These are phyloP conservation scores for Ceratoteleas bidentatus DNA, from an alignment of 1,140 invertebrate genomes.

Conservation along the genomic window DNA sequence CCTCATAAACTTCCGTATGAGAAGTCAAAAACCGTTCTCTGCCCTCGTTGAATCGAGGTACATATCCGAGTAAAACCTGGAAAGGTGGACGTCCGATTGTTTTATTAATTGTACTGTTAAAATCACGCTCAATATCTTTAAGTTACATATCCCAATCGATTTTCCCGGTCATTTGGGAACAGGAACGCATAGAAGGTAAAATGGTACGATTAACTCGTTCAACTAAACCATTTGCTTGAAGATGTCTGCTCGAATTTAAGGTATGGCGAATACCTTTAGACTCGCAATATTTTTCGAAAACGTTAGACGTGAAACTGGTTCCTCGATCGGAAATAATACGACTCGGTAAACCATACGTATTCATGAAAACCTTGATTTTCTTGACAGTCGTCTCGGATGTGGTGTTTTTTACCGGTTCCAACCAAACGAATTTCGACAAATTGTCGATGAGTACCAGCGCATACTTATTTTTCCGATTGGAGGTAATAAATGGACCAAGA, in stretches of 20 bases:
- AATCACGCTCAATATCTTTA: slow-evolving; percentile 24
- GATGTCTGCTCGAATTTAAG: slow-evolving; percentile 66
- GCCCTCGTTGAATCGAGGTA: slow-evolving; percentile 27
- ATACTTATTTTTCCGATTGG: slow-evolving; percentile 19
- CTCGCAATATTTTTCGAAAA: slow-evolving; percentile 13
- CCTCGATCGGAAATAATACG: slow-evolving; percentile 26
- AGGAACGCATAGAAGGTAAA: background rate
- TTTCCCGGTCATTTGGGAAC: background rate
- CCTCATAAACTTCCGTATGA: background rate
- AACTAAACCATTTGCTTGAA: slow-evolving; percentile 66
- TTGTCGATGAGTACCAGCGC: slow-evolving; percentile 38
- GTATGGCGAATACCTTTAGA: slow-evolving; percentile 62
- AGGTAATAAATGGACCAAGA: slow-evolving; percentile 34
- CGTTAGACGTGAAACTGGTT: slow-evolving; percentile 12
- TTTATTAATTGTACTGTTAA: slow-evolving; percentile 29
- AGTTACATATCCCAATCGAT: slow-evolving; percentile 37
- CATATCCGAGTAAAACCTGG: slow-evolving; percentile 31
- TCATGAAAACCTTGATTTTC: slow-evolving; percentile 21
- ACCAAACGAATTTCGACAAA: slow-evolving; percentile 38
- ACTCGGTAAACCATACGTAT: slow-evolving; percentile 7
- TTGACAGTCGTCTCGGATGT: slow-evolving; percentile 1
- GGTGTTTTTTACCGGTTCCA: slow-evolving; percentile 18
- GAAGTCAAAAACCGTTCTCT: background rate
- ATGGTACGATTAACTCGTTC: slow-evolving; percentile 49
- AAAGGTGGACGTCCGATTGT: slow-evolving; percentile 34